Evolutionary conservation across 1,140 invertebrate genomes (phyloP).

Genomic region (Triops cancriformis): DNA sequence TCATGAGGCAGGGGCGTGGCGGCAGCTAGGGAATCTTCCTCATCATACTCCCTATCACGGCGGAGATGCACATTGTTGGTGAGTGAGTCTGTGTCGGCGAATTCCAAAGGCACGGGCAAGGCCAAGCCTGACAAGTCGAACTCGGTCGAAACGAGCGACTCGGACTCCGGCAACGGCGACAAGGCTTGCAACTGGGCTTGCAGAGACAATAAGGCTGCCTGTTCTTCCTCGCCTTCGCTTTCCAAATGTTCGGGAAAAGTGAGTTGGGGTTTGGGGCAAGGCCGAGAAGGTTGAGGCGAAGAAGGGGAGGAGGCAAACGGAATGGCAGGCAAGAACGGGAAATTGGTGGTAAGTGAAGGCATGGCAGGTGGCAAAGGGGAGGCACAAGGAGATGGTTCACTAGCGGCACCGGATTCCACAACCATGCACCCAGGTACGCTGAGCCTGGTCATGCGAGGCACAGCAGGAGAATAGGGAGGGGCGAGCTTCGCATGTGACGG

Average conservation of each 20-base stretch:
- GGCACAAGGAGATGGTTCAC: slow-evolving; percentile 26
- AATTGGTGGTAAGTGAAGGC: slow-evolving; percentile 48
- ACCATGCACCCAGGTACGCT: slow-evolving; percentile 26
- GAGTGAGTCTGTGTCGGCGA: slow-evolving; percentile 47
- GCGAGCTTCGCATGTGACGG: not conserved
- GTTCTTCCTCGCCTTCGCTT: slow-evolving; percentile 22
- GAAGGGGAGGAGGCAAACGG: not conserved
- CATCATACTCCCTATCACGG: not conserved
- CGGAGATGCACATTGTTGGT: not conserved
- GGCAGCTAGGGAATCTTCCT: slow-evolving; percentile 3
- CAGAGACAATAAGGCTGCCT: slow-evolving; percentile 31
- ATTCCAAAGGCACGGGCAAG: slow-evolving; percentile 62
- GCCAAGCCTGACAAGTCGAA: slow-evolving; percentile 30
- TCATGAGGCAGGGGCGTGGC: not conserved
- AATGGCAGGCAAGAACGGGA: slow-evolving; percentile 48
- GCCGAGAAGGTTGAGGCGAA: slow-evolving; percentile 24
- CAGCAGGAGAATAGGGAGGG: not conserved
- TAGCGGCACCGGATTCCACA: slow-evolving; percentile 23
- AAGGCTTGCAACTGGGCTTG: slow-evolving; percentile 39
- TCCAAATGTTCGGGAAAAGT: slow-evolving; percentile 16
- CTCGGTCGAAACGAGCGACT: slow-evolving; percentile 20
- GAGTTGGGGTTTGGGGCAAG: slow-evolving; percentile 13
- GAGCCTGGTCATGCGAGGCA: slow-evolving; percentile 24
- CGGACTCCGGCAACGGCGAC: slow-evolving; percentile 54
- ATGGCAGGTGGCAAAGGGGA: slow-evolving; percentile 31